Conservation (phyloP, 1,140 invertebrate genomes). For the Lepidurus arcticus region DNA sequence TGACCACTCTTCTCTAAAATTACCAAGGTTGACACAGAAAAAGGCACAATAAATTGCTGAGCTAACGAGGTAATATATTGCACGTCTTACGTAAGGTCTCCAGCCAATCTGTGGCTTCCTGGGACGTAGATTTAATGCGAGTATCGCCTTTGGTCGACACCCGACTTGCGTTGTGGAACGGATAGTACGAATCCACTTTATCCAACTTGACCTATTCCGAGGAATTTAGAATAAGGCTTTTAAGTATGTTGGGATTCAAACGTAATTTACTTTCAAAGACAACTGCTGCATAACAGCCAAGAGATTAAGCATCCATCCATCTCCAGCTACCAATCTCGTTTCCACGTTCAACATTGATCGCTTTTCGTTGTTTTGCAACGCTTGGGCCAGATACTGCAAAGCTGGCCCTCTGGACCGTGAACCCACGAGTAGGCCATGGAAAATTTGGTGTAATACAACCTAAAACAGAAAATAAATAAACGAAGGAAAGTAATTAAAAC, state of each 20-base stretch:
- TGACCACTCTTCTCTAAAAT: conserved; percentile 1
- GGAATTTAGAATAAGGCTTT: neutral
- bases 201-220: conserved; percentile 58
- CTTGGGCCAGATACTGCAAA: conserved; percentile 67
- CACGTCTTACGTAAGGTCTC: conserved; percentile 55
- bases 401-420: conserved; percentile 64
- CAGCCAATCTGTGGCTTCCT: conserved; percentile 72
- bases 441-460: conserved; percentile 67
- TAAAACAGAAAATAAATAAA: conserved; percentile 42
- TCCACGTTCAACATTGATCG: conserved; percentile 83
- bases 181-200: conserved; percentile 78
- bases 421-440: conserved; percentile 78
- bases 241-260: neutral
- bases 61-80: neutral
- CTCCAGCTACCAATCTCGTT: conserved; percentile 73
- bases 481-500: conserved; percentile 11
- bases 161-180: conserved; percentile 71
- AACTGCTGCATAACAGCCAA: conserved; percentile 82
- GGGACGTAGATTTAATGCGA: conserved; percentile 69
- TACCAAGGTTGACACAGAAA: neutral
- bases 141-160: conserved; percentile 74
- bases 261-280: conserved; percentile 61
- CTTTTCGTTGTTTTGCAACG: conserved; percentile 75
- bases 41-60: conserved; percentile 20
- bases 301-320: conserved; percentile 92